Percentiles rank a stretch among this genome's conserved stretches.
These are phyloP conservation scores for Chrysemys picta DNA, from an alignment of 2,113 vertebrate species.

Conservation along the genomic window DNA sequence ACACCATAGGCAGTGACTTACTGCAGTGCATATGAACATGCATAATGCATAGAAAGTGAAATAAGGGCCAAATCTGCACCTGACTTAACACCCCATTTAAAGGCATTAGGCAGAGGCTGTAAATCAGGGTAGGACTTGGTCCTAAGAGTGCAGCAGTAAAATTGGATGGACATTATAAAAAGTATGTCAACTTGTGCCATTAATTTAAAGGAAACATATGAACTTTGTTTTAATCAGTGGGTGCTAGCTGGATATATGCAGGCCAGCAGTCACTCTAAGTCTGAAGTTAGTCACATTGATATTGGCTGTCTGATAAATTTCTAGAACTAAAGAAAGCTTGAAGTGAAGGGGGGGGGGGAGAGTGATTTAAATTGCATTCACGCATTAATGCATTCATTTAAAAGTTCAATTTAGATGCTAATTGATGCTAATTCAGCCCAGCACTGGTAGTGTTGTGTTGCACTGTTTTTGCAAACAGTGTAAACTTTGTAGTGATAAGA, in stretches of 20 bases:
- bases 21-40: background rate
- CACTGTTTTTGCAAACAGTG: background rate
- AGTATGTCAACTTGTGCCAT: background rate
- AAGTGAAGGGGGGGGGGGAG: background rate
- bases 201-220: slow-evolving; percentile 57
- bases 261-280: slow-evolving; percentile 26
- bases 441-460: background rate
- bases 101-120: background rate
- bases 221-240: slow-evolving; percentile 50
- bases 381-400: slow-evolving; percentile 57
- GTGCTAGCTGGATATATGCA: slow-evolving; percentile 32
- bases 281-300: slow-evolving; percentile 65
- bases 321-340: slow-evolving; percentile 27
- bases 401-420: slow-evolving; percentile 71
- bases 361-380: slow-evolving; percentile 50
- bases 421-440: slow-evolving; percentile 69
- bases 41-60: background rate
- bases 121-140: slow-evolving; percentile 54
- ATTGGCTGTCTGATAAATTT: slow-evolving; percentile 52
- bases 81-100: background rate
- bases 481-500: background rate
- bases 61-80: slow-evolving; percentile 15
- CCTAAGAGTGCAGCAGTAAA: slow-evolving; percentile 37
- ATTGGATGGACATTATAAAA: slow-evolving; percentile 35
- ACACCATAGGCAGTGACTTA: background rate